Base-by-base conservation (phyloP, 1,140 invertebrate species). In the Nilaparvata lugens region DNA sequence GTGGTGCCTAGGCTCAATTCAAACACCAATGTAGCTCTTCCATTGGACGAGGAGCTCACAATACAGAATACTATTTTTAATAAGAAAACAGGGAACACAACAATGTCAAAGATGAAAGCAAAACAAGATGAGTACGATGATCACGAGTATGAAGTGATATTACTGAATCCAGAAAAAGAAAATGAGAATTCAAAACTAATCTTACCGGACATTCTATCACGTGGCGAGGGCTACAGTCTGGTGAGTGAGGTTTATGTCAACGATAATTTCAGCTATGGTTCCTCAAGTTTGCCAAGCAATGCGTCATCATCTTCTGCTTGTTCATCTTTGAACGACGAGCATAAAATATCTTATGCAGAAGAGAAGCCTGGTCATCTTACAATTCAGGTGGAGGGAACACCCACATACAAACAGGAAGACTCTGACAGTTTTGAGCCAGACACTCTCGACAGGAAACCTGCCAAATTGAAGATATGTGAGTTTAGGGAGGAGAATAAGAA, bases 341-440 rank as follows among this genome's bases (percentile, higher is more conserved):
- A 42, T 6, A 62, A 65, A 52, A 60, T 61, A 18, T 68, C 70
- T 57, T 76, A 83, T 63, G 76, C 79, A 56, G 73, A 73, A 18
- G 81, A 83, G 62, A 82, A 81, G 67, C 83, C 83, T 3, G 85
- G 86, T 2, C 84, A 83, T 65, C 70, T 88, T 45, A 84, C 88
- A 16, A 92, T 92, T 60, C 86, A 88, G 72, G 85, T 91, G 0
- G 83, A 86, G 70, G 86, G 87, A 69, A 80, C 83, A 0, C 79
- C 84, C 1, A 59, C 56, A 11, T 63, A 66, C 55, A 54, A 56
- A 21, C 80, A 82, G 13, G 80, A 85, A 51, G 85, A 87, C 62
- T 85, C 83, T 2, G 88, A 91, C 63, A 78, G 78, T 56, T 91
- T 89, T 67, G 89, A 92, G 70, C 88, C 88, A 0, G 89, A 92